A percentile compares a stretch with the other conserved stretches of the same genome.
Evolutionary conservation across 2,888 invertebrate genomes (phyloP).

Genomic region (Nasonia oneida): DNA sequence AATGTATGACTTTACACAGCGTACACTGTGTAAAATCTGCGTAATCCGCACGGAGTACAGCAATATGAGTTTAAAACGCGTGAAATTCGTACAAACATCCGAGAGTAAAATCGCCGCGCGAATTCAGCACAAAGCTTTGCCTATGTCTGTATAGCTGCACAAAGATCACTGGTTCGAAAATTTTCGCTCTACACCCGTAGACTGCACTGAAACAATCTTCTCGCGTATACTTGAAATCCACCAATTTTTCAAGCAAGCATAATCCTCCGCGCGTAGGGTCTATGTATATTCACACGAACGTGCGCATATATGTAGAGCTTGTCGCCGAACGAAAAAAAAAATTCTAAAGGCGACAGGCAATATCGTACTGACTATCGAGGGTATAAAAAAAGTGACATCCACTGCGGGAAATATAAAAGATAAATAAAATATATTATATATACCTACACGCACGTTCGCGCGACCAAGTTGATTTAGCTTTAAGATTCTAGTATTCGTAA

Average conservation of each 20-base stretch:
- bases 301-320: conserved; percentile 59
- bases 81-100: background rate
- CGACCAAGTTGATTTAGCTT: conserved; percentile 68
- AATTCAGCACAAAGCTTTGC: conserved; percentile 16
- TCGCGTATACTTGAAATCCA: background rate
- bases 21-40: conserved; percentile 5
- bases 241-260: conserved; percentile 48
- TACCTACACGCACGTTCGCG: conserved; percentile 65
- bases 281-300: conserved; percentile 58
- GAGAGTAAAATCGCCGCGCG: too few relatives aligned
- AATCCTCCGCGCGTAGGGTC: conserved; percentile 55
- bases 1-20: conserved; percentile 2
- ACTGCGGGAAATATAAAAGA: conserved; percentile 51
- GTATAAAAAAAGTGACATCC: conserved; percentile 44
- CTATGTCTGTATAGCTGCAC: conserved; percentile 17
- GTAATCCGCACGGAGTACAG: background rate
- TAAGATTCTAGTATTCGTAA: conserved; percentile 70
- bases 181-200: background rate
- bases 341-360: conserved; percentile 9
- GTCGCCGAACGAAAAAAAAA: conserved; percentile 43
- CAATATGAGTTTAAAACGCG: background rate
- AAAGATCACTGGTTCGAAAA: conserved; percentile 1
- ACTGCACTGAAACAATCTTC: conserved; percentile 5
- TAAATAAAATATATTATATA: conserved; percentile 48
- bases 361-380: conserved; percentile 57